Evolutionary conservation across 2,888 invertebrate genomes (phyloP).

Genomic region (Hemicrepidius hirtus): DNA sequence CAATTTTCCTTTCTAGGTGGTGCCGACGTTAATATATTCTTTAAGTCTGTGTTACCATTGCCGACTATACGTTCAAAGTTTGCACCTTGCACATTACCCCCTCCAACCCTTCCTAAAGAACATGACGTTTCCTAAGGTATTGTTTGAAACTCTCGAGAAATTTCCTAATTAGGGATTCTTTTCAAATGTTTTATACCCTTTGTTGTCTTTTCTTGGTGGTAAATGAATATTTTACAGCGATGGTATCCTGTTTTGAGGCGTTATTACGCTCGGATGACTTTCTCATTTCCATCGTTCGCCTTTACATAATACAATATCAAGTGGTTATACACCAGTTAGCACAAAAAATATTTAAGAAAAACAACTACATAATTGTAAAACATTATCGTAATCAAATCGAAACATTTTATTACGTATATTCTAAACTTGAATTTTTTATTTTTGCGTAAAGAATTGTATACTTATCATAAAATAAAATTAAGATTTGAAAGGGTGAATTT

Average conservation of each 20-base stretch:
- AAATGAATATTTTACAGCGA: conserved; percentile 48
- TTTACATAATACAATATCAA: conserved; percentile 36
- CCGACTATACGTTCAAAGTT: conserved; percentile 57
- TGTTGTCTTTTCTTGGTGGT: conserved; percentile 44
- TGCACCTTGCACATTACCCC: conserved; percentile 57
- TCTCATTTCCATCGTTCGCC: conserved; percentile 42
- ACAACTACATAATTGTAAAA: conserved; percentile 19
- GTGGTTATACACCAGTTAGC: conserved; percentile 31
- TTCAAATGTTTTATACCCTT: conserved; percentile 50
- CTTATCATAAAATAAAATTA: too few species aligned
- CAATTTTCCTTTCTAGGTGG: conserved; percentile 60
- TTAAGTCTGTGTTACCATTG: conserved; percentile 58
- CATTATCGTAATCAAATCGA: neutral
- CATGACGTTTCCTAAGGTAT: conserved; percentile 49
- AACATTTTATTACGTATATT: too few species aligned
- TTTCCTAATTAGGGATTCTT: conserved; percentile 59
- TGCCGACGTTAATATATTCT: conserved; percentile 61
- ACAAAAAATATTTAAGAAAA: conserved; percentile 28
- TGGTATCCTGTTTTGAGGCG: conserved; percentile 38
- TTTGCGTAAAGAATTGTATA: too few species aligned
- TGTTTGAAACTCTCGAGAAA: conserved; percentile 56
- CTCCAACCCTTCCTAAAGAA: conserved; percentile 46
- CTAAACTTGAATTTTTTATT: too few species aligned
- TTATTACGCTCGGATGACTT: conserved; percentile 38
- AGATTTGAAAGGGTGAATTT: conserved; percentile 19